Percentiles rank a stretch among this genome's conserved stretches.
phyloP scores from a whole-genome alignment of 2,797 vertebrate genomes.

The Typhlichthys eigenmanni region DNA sequence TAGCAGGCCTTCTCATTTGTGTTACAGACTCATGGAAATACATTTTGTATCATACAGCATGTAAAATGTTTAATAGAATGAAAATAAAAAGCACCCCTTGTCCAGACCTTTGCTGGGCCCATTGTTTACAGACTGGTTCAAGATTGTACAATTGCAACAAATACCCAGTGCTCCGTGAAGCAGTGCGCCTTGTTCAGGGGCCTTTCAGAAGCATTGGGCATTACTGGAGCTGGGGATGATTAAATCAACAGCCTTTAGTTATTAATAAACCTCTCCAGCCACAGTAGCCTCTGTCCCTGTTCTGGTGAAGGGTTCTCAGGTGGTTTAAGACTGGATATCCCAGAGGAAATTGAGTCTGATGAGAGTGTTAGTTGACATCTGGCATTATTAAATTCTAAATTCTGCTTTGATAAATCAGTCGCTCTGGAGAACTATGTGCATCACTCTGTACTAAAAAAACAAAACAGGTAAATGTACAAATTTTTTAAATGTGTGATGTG shows the following conservation, averaged over 20 bases:
- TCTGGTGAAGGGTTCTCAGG: neutral
- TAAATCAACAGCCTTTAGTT: neutral
- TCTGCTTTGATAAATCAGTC: conserved; percentile 13
- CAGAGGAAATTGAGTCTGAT: conserved; percentile 12
- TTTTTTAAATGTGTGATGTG: neutral
- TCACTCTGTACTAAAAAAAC: neutral
- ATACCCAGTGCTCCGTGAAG: no score
- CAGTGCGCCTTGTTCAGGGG: neutral
- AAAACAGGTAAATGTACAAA: neutral
- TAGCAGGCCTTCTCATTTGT: no score
- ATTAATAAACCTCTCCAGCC: neutral
- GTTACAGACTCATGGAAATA: no score
- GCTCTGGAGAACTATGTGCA: conserved; percentile 8
- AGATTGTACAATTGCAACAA: no score
- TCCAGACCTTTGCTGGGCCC: no score
- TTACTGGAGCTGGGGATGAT: neutral
- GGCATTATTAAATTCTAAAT: conserved; percentile 8
- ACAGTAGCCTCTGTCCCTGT: neutral
- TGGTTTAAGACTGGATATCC: conserved; percentile 3
- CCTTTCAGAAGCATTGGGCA: neutral
- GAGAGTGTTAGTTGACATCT: conserved; percentile 3
- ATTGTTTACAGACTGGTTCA: no score
- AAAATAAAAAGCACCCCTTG: no score
- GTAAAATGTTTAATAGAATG: neutral
- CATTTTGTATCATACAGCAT: neutral